Conservation (phyloP, 2,797 vertebrate genomes). For the Synaphobranchus kaupii region DNA sequence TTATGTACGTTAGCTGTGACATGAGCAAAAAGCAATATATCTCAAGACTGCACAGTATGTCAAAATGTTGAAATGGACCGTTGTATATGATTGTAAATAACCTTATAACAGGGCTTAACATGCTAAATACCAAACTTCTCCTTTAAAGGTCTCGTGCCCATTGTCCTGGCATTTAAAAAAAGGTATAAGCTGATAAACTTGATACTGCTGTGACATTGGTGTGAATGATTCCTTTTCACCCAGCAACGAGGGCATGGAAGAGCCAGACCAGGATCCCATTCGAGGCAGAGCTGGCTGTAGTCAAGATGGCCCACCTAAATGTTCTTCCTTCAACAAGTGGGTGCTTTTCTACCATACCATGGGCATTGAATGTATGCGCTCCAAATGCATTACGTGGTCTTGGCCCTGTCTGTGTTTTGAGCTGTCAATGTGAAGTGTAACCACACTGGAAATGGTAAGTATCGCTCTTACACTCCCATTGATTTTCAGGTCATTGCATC, state of each 20-base stretch:
- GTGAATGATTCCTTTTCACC: neutral
- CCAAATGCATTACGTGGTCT: neutral
- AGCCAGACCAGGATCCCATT: slow-evolving; percentile 53
- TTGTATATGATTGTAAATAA: too few species aligned
- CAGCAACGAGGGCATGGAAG: slow-evolving; percentile 70
- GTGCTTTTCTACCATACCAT: neutral
- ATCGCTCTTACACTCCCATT: neutral
- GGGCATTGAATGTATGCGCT: neutral
- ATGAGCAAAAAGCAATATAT: too few species aligned
- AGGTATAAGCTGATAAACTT: neutral
- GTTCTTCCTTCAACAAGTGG: neutral
- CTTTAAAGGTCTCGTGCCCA: neutral
- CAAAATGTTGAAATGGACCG: too few species aligned
- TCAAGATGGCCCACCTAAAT: neutral
- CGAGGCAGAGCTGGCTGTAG: slow-evolving; percentile 43
- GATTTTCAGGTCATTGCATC: slow-evolving; percentile 40
- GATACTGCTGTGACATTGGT: neutral
- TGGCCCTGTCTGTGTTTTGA: neutral
- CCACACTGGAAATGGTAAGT: neutral
- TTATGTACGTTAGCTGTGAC: too few species aligned
- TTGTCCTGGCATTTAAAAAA: neutral
- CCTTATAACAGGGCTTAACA: too few species aligned
- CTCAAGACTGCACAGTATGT: too few species aligned
- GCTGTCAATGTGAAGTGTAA: neutral
- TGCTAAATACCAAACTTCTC: too few species aligned